phyloP scores from a whole-genome alignment of 92 coral and sea anemone genomes.

The Hydrozoanthus gracilis region DNA sequence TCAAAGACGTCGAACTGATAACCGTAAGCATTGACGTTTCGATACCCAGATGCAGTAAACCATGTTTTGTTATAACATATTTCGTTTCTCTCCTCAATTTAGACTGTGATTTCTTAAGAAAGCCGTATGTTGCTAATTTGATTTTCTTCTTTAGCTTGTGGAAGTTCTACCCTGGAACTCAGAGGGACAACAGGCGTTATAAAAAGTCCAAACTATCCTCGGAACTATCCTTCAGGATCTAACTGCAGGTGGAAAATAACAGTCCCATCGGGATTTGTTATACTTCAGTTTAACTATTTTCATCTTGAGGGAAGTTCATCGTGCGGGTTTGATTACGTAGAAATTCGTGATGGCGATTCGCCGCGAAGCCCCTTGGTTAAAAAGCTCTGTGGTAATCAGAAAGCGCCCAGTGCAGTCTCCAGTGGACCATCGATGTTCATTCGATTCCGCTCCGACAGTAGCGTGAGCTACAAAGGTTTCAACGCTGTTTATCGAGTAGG shows the following conservation, averaged over 20 bases:
- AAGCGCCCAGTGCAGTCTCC: neutral
- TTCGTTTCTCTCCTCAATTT: too few relatives aligned
- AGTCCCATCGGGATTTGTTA: neutral
- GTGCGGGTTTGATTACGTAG: conserved; percentile 5
- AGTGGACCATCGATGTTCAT: neutral
- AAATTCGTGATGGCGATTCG: neutral
- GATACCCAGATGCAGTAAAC: neutral
- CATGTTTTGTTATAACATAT: neutral
- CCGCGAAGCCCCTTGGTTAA: neutral
- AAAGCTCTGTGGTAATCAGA: neutral
- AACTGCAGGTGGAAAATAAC: neutral
- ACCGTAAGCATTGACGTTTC: too few relatives aligned
- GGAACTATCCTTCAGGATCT: neutral
- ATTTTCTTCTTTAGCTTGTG: neutral
- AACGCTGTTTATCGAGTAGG: neutral
- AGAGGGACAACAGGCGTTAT: neutral
- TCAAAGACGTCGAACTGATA: too few relatives aligned
- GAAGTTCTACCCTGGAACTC: neutral
- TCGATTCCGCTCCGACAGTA: conserved; percentile 25
- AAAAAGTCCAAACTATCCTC: neutral
- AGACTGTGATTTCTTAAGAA: neutral
- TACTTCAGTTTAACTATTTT: neutral
- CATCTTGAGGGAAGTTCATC: neutral
- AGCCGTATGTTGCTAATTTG: neutral
- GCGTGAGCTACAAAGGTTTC: neutral